Percentiles rank a stretch among this genome's conserved stretches.
phyloP scores from a whole-genome alignment of 2,113 vertebrate species.

The Gnathonemus longibarbis region DNA sequence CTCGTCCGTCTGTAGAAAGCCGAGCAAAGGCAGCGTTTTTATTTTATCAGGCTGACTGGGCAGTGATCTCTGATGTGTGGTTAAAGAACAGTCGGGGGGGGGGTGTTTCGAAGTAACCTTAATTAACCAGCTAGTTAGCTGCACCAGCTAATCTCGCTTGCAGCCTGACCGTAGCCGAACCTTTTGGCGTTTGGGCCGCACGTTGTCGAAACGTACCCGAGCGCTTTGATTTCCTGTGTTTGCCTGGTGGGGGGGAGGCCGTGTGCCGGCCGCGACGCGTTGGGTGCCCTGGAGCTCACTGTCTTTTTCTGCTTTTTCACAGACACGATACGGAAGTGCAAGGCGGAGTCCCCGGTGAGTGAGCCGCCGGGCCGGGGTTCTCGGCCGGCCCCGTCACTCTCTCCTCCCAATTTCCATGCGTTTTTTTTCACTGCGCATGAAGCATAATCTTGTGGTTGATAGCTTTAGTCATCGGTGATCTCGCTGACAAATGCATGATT shows the following conservation, averaged over 20 bases:
- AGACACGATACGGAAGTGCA: conserved; percentile 35
- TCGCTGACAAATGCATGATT: neutral
- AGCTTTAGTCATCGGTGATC: neutral
- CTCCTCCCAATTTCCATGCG: neutral
- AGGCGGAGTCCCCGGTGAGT: conserved; percentile 37
- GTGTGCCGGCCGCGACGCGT: neutral
- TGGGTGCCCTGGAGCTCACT: neutral
- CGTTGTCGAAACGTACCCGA: neutral
- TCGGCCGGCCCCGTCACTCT: neutral
- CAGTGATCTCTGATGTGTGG: neutral
- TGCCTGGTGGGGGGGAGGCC: neutral
- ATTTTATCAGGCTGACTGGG: neutral
- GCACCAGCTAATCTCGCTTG: neutral
- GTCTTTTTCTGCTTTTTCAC: conserved; percentile 7
- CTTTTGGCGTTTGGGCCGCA: neutral
- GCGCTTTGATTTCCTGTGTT: neutral
- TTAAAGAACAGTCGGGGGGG: neutral
- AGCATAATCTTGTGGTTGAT: neutral
- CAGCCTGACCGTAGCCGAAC: neutral
- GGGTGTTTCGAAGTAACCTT: neutral
- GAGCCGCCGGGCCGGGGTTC: neutral
- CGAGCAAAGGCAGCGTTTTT: neutral
- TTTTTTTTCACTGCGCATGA: neutral
- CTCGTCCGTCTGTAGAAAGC: neutral
- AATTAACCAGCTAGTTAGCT: neutral